Base-by-base conservation (phyloP, 2,113 vertebrate genomes). In the Theristicus caerulescens region DNA sequence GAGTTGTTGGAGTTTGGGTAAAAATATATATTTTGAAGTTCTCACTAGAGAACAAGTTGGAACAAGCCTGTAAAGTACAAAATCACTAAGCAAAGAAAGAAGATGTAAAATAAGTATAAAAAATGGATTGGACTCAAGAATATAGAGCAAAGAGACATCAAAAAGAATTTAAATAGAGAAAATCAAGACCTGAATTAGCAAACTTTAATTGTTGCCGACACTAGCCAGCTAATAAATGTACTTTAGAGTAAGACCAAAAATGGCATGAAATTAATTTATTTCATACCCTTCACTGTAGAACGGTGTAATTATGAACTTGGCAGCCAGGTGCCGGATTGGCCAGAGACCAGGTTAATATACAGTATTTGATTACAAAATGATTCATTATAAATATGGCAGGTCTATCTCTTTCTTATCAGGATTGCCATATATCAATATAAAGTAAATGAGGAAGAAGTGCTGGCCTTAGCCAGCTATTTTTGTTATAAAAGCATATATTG, bases 381-480 rank as follows among this genome's bases (percentile, higher is more conserved):
- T 94, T 87, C 87, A 95, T 97, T 95, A 90, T 72, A 96, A 96
- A 94, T 94, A 85, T 82, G 88, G 82, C 93, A 95, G 72, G 84
- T 94, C 80, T 93, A 80, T 93, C 66, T 96, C 71, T 96, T 90
- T 83, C 86, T 93, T 96, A 95, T 90, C 80, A 64, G 59, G 78
- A 59, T 86, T 96, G 77, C 65, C 91, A 82, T 95, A 93, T 86
- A 95, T 97, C 91, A 91, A 73, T 90, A 86, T 40, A 83, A 96
- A 96, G 70, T 82, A 97, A 97, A 97, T 93, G 94, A 93, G 79
- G 72, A 88, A 85, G 95, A 96, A 96, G 67, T 94, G 90, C 89
- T 96, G 86, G 82, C 73, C 85, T 85, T 95, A 94, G 88, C 79
- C 52, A 86, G 72, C 44, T 89, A 52, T 92, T 96, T 85, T 92